Evolutionary conservation across 2,888 invertebrate species (phyloP), one percentile per base, ranked within the genome.

Genomic region (Apocheima hispidaria): DNA sequence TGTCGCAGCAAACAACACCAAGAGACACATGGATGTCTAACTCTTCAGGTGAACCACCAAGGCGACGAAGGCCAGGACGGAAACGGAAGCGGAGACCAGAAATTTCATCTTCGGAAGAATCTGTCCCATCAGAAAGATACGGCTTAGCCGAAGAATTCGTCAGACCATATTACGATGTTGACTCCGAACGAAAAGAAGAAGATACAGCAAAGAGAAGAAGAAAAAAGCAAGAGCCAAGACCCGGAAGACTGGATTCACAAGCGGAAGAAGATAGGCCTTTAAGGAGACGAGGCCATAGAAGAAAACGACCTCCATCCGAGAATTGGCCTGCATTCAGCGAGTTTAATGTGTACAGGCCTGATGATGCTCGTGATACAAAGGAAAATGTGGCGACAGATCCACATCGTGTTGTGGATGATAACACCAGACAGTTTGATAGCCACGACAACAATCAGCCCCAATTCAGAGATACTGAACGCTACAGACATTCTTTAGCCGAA

Each of bases 31-130:
- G 91, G 90, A 83, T 84, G n/a, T 82, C 83, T 35, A 79, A 75
- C 2, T 73, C 78, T 14, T 75, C 81, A 23, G 87, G 87, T 26
- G 85, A 86, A 57, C 74, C 78, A 0, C 84, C 88, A 4, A 88
- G 90, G 73, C 86, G 93, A 4, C 84, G 94, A 35, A 84, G 94
- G 67, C 76, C 87, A 9, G 84, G 84, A 2, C 91, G 95, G 10
- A 95, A 95, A 84, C 92, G 95, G 58, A 95, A 94, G 83, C 90
- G 95, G 58, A 90, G 94, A 44, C 95, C 94, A n/a, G 90, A 92
- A 55, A 68, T 78, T 23, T 58, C 67, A 4, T 65, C 77, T 7
- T 66, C 71, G 16, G 85, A 84, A 48, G 84, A 83, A 30, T 65
- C 76, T 7, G 70, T 72, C 43, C 71, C 78, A 20, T 75, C 78